Base-by-base conservation (phyloP, 1,140 invertebrate genomes). In the Octopus bimaculoides region DNA sequence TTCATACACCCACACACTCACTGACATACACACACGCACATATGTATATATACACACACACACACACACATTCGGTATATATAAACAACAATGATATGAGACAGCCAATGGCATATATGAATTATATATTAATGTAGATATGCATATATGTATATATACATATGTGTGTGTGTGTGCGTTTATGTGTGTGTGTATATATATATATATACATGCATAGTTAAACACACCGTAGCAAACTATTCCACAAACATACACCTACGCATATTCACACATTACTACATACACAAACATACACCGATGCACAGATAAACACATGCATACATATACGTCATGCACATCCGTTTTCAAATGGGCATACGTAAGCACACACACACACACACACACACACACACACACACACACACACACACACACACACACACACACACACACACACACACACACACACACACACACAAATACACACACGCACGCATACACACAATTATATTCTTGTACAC, bases 401-500 rank as follows among this genome's bases (percentile, higher is more conserved):
- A 80, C 79, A 20, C 79, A 80, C 74, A 61, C 79, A 52, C 79
- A 80, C 79, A 77, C 79, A 66, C 79, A 77, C 79, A 61, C 79
- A 53, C 79, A 77, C 79, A 77, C 74, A 66, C 79, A 80, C 79
- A 77, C 79, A 66, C 79, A 80, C 79, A 77, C 74, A 77, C 79
- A 66, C 79, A 80, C 79, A 69, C 79, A 80, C 79, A 77, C 75
- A 77, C 79, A 77, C 79, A 77, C n/a, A n/a, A n/a, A n/a, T n/a
- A n/a, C n/a, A n/a, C n/a, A n/a, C n/a, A n/a, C n/a, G n/a, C n/a
- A n/a, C n/a, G n/a, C n/a, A n/a, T n/a, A n/a, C n/a, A n/a, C n/a
- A n/a, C n/a, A n/a, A n/a, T n/a, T n/a, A n/a, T n/a, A n/a, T n/a
- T n/a, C n/a, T n/a, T n/a, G n/a, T n/a, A n/a, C n/a, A n/a, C n/a